Base-by-base conservation (phyloP, 2,113 vertebrate genomes). In the Pygathrix nemaeus region DNA sequence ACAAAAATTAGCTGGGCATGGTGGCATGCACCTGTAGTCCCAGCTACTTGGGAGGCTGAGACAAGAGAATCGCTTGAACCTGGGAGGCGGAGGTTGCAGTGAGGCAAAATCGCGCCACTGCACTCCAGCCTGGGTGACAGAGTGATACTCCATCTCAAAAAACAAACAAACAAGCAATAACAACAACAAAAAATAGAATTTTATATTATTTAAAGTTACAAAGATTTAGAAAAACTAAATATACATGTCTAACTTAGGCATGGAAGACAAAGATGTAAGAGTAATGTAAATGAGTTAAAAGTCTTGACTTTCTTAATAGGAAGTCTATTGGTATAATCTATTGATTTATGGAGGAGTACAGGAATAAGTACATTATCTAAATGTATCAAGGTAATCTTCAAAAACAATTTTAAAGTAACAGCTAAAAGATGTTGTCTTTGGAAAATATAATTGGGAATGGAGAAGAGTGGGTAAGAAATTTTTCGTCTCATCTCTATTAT, bases 341-440 rank as follows among this genome's bases (percentile, higher is more conserved):
- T 61, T 88, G 14, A 90, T 55, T 73, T 40, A 80, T 10, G 40
- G 38, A 92, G 43, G 11, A 76, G 20, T 25, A 73, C 55, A 90
- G 57, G 35, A 83, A 84, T 32, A 93, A 76, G 30, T 1, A 57
- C 20, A 50, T 92, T 75, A 64, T 73, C n/a, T 88, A 68, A 97
- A 85, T 6, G 75, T 88, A 79, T 48, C 40, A 90, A 76, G 6
- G 40, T n/a, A 68, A 59, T 82, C 17, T 78, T 72, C 25, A 75
- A 93, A 93, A 79, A 76, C 48, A 84, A 59, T 61, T 45, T 38
- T n/a, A 61, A 52, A 95, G 13, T 59, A 92, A 38, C 9, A 84
- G 43, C 52, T 93, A 40, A 97, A 95, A 82, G 20, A 82, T 55
- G 14, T 66, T 91, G 32, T 23, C 32, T 93, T 96, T 86, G 25